A percentile compares a stretch with the other conserved stretches of the same genome.
Evolutionary conservation across 2,113 vertebrate genomes (phyloP).

Genomic region (Lepus timidus): DNA sequence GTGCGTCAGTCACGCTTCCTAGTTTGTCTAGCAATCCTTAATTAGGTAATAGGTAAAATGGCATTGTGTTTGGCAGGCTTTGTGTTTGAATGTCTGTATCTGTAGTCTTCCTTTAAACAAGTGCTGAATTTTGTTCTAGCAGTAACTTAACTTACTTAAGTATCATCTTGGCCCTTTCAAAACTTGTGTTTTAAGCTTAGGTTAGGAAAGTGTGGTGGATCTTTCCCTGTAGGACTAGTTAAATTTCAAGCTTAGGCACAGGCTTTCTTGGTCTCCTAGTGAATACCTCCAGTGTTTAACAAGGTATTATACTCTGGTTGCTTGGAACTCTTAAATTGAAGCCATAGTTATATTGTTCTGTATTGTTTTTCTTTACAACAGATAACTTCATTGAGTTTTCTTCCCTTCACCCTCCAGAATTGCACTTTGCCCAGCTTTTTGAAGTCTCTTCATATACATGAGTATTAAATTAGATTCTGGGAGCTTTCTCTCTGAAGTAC

Average conservation of each 20-base stretch:
- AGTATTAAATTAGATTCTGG: neutral
- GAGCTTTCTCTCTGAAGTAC: neutral
- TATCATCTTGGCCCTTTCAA: neutral
- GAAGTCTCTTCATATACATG: neutral
- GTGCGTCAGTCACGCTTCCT: neutral
- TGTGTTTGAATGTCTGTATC: neutral
- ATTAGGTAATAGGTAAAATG: neutral
- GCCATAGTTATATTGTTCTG: neutral
- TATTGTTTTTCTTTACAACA: neutral
- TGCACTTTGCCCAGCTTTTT: neutral
- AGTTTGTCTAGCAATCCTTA: neutral
- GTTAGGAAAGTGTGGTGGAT: neutral
- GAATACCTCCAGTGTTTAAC: neutral
- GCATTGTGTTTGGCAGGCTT: neutral
- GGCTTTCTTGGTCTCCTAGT: neutral
- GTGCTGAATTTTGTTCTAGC: neutral
- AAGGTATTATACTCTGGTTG: neutral
- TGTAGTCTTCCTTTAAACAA: neutral
- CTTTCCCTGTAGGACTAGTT: neutral
- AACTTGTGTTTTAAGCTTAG: neutral
- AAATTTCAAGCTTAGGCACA: neutral
- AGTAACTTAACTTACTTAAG: neutral
- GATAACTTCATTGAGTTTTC: neutral
- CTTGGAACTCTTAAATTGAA: constrained; percentile 1
- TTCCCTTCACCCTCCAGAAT: neutral